phyloP scores from a whole-genome alignment of 2,797 vertebrate species.

The Pseudochaenichthys georgianus region DNA sequence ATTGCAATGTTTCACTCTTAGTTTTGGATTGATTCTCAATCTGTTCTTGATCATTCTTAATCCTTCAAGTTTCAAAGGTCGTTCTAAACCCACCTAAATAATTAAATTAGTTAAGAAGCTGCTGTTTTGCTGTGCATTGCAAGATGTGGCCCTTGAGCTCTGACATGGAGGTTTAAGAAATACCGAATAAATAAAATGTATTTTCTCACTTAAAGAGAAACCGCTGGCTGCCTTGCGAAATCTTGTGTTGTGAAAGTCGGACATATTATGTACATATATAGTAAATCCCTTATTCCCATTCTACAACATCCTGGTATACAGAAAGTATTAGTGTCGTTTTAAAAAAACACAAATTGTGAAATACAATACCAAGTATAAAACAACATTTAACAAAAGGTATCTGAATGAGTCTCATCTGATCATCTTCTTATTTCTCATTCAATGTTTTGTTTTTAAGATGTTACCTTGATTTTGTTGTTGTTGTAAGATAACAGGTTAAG shows the following conservation, averaged over 20 bases:
- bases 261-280: constrained; percentile 39
- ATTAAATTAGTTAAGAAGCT: constrained; percentile 73
- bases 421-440: not conserved
- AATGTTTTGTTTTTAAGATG: not conserved
- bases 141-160: constrained; percentile 66
- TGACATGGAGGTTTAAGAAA: constrained; percentile 72
- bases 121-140: constrained; percentile 52
- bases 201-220: constrained; percentile 58
- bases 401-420: not conserved
- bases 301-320: constrained; percentile 12
- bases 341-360: constrained; percentile 10
- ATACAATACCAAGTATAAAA: constrained; percentile 15
- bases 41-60: constrained; percentile 73
- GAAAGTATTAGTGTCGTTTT: constrained; percentile 7
- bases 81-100: constrained; percentile 76
- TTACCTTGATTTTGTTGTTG: not conserved
- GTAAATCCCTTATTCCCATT: constrained; percentile 46
- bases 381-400: constrained; percentile 2
- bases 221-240: constrained; percentile 46
- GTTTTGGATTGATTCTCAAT: constrained; percentile 65
- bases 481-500: not conserved
- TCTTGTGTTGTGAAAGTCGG: constrained; percentile 53
- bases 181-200: constrained; percentile 79
- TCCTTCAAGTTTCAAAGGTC: constrained; percentile 78
- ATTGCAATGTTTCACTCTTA: constrained; percentile 36